Evolutionary conservation across 2,888 invertebrate genomes (phyloP).

Genomic region (Lithosia quadra): DNA sequence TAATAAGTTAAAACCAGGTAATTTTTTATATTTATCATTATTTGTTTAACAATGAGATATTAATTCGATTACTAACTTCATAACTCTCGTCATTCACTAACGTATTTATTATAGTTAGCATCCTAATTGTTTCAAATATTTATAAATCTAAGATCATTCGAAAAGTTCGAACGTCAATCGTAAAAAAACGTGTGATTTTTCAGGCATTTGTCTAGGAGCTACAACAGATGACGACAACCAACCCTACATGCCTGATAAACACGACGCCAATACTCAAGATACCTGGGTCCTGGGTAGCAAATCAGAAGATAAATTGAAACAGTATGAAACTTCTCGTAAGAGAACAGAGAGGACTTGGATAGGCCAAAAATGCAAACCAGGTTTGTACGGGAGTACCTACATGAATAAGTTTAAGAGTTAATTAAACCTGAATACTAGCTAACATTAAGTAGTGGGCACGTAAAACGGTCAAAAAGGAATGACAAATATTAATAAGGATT

Average conservation of each 20-base stretch:
- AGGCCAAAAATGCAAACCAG: slow-evolving; percentile 79
- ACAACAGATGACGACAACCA: slow-evolving; percentile 61
- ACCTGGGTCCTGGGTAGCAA: slow-evolving; percentile 29
- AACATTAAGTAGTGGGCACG: too few relatives aligned
- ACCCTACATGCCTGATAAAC: slow-evolving; percentile 57
- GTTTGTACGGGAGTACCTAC: slow-evolving; percentile 36
- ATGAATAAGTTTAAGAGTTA: neutral
- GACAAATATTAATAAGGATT: too few relatives aligned
- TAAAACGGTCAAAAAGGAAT: too few relatives aligned
- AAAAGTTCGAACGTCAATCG: too few relatives aligned
- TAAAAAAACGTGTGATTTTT: slow-evolving; percentile 17
- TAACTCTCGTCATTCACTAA: neutral
- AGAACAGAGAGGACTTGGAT: slow-evolving; percentile 62
- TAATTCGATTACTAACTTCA: too few relatives aligned
- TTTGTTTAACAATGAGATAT: neutral
- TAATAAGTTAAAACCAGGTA: slow-evolving; percentile 32
- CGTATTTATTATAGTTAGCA: neutral
- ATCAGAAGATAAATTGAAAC: slow-evolving; percentile 51
- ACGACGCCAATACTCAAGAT: slow-evolving; percentile 8
- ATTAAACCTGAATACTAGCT: too few relatives aligned
- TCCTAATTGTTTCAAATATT: neutral
- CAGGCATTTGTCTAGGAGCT: slow-evolving; percentile 68
- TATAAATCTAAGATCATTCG: too few relatives aligned
- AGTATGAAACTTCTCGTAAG: slow-evolving; percentile 35
- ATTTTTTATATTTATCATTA: neutral